phyloP scores from a whole-genome alignment of 1,140 invertebrate species.

The Paramacrobiotus metropolitanus region DNA sequence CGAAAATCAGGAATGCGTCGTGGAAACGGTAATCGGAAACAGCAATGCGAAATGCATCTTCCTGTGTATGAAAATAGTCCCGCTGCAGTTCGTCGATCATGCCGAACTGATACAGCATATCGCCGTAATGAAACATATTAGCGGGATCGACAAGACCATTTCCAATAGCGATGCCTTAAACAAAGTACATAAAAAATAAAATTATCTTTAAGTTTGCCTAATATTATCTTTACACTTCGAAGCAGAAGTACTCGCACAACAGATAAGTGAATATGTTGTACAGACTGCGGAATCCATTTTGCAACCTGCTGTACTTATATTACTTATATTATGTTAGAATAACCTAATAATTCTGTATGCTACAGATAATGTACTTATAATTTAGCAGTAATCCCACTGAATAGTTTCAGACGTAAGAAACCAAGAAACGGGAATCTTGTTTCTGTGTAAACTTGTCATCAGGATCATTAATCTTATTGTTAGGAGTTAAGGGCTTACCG shows the following conservation, averaged over 20 bases:
- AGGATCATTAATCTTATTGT: not conserved
- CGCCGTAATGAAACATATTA: slow-evolving; percentile 48
- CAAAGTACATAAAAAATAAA: not conserved
- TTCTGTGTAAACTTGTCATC: not conserved
- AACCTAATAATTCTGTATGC: too few relatives aligned
- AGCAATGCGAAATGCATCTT: slow-evolving; percentile 29
- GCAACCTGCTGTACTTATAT: too few relatives aligned
- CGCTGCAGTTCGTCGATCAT: slow-evolving; percentile 40
- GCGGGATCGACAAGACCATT: slow-evolving; percentile 59
- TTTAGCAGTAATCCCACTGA: too few relatives aligned
- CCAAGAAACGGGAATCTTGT: too few relatives aligned
- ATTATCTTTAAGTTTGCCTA: too few relatives aligned
- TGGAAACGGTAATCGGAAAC: slow-evolving; percentile 35
- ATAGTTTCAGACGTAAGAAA: too few relatives aligned
- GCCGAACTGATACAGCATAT: slow-evolving; percentile 55
- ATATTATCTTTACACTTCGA: too few relatives aligned
- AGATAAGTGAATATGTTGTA: too few relatives aligned
- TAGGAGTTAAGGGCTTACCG: not conserved
- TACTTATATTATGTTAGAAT: too few relatives aligned
- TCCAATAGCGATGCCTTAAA: slow-evolving; percentile 42
- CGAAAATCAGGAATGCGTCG: slow-evolving; percentile 41
- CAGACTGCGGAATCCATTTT: too few relatives aligned
- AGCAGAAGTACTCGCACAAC: too few relatives aligned
- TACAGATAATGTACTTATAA: too few relatives aligned
- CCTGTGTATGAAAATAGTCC: slow-evolving; percentile 33